Percentiles rank a stretch among this genome's conserved stretches.
These are phyloP conservation scores for Leptinotarsa juncta DNA, from an alignment of 2,888 invertebrate species.

Conservation along the genomic window DNA sequence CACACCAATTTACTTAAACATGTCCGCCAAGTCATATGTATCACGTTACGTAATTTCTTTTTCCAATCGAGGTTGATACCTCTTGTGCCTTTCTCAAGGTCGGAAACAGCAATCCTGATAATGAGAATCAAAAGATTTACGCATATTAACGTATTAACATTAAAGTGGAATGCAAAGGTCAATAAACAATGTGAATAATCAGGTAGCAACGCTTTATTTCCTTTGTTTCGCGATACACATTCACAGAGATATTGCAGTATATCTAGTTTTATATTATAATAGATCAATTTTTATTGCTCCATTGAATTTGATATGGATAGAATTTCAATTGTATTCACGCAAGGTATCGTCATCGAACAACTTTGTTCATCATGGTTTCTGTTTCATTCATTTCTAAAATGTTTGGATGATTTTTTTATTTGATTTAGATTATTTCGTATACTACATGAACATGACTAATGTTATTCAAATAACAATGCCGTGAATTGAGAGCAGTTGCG, in stretches of 20 bases:
- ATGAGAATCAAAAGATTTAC: conserved; percentile 24
- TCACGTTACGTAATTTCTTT: not conserved
- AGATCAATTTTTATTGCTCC: conserved; percentile 6
- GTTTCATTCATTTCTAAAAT: not conserved
- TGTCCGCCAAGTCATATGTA: not conserved
- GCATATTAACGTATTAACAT: conserved; percentile 20
- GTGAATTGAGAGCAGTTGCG: too few species aligned
- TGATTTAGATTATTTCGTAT: too few species aligned
- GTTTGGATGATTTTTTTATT: too few species aligned
- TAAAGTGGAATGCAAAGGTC: conserved; percentile 30
- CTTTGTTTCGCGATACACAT: conserved; percentile 5
- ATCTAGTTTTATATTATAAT: not conserved
- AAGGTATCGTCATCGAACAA: too few species aligned
- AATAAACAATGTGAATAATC: conserved; percentile 31
- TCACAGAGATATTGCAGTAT: conserved; percentile 1
- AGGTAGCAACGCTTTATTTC: conserved; percentile 10
- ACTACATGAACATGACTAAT: too few species aligned
- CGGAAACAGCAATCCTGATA: conserved; percentile 1
- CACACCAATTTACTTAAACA: not conserved
- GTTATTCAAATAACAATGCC: too few species aligned
- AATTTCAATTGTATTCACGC: not conserved
- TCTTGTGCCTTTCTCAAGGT: conserved; percentile 9
- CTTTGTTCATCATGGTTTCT: not conserved
- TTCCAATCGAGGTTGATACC: conserved; percentile 1
- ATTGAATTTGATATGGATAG: not conserved